phyloP scores from a whole-genome alignment of 1,140 invertebrate species.

The Conopomorpha cramerella region DNA sequence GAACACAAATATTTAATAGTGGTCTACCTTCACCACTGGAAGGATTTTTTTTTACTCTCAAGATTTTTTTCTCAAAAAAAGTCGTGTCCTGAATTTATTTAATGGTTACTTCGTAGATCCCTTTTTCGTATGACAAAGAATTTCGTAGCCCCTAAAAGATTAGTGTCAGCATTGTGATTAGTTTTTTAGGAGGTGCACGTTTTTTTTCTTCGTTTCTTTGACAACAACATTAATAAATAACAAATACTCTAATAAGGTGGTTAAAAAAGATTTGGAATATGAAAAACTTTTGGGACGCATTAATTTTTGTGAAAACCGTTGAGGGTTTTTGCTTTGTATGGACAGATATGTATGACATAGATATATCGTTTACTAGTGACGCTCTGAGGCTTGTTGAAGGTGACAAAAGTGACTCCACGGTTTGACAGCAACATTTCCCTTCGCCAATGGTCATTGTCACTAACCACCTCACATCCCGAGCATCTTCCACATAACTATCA shows the following conservation, averaged over 20 bases:
- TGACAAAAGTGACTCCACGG: too few relatives aligned
- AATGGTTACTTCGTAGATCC: conserved; percentile 50
- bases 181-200: conserved; percentile 22
- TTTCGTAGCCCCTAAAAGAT: conserved; percentile 34
- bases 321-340: too few relatives aligned
- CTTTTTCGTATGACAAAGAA: conserved; percentile 41
- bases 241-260: conserved; percentile 30
- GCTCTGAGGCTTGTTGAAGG: too few relatives aligned
- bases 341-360: too few relatives aligned
- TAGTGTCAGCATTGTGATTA: conserved; percentile 34
- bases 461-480: too few relatives aligned
- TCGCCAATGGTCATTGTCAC: too few relatives aligned
- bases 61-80: conserved; percentile 25
- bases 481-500: too few relatives aligned
- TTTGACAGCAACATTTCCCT: too few relatives aligned
- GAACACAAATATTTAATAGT: conserved; percentile 54
- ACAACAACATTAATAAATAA: conserved; percentile 46
- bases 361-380: too few relatives aligned
- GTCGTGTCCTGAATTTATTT: conserved; percentile 41
- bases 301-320: too few relatives aligned
- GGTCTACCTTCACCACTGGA: conserved; percentile 22
- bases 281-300: too few relatives aligned
- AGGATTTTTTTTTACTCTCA: conserved; percentile 23
- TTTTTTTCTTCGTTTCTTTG: conserved; percentile 30
- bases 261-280: conserved; percentile 20